Evolutionary conservation across 2,888 invertebrate species (phyloP).

Genomic region (Elmis aenea): DNA sequence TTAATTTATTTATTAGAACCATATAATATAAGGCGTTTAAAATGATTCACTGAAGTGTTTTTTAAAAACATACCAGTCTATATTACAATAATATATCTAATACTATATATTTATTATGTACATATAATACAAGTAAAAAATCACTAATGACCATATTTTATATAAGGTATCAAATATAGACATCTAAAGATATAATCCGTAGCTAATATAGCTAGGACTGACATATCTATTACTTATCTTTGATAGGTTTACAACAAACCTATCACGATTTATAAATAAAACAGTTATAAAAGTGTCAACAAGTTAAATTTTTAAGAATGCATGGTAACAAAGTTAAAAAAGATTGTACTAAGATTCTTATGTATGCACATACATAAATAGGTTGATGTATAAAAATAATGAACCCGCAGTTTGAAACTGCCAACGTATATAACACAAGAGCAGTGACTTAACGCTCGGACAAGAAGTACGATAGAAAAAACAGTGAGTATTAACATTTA

Average conservation of each 20-base stretch:
- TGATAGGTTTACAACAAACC: slow-evolving; percentile 11
- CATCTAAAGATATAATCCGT: slow-evolving; percentile 9
- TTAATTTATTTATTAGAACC: slow-evolving; percentile 28
- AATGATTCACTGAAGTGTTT: slow-evolving; percentile 30
- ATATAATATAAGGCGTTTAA: slow-evolving; percentile 24
- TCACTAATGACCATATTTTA: slow-evolving; percentile 35
- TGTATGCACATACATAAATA: slow-evolving; percentile 29
- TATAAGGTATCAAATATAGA: slow-evolving; percentile 20
- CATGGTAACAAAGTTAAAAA: slow-evolving; percentile 44
- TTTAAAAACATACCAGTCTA: slow-evolving; percentile 39
- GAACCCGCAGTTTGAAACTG: slow-evolving; percentile 30
- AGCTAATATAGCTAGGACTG: slow-evolving; percentile 22
- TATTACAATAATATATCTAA: slow-evolving; percentile 31
- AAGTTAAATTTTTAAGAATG: slow-evolving; percentile 27
- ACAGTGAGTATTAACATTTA: slow-evolving; percentile 31
- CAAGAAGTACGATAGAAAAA: slow-evolving; percentile 22
- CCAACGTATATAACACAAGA: slow-evolving; percentile 13
- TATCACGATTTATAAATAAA: slow-evolving; percentile 22
- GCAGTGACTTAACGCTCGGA: slow-evolving; percentile 17
- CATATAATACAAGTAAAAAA: slow-evolving; percentile 44
- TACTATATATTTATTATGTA: slow-evolving; percentile 35
- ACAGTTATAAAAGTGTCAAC: slow-evolving; percentile 19
- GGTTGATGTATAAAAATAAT: slow-evolving; percentile 25
- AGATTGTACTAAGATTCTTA: slow-evolving; percentile 39
- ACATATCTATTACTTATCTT: slow-evolving; percentile 11